These are phyloP conservation scores for Phasia obesa DNA, from an alignment of 2,888 invertebrate genomes.

Conservation along the genomic window DNA sequence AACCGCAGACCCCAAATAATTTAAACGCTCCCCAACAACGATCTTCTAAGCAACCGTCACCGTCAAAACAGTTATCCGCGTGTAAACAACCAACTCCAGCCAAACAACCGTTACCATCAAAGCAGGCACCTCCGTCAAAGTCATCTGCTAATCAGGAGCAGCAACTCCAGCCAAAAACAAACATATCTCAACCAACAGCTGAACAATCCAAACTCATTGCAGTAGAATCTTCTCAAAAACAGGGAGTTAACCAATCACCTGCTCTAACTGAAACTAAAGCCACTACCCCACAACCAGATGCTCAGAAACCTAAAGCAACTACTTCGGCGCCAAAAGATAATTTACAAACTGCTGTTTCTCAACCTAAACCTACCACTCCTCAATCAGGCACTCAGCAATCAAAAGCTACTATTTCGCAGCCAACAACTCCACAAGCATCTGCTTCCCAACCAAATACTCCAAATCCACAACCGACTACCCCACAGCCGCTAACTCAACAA, in stretches of 20 bases:
- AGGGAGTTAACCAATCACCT: background rate
- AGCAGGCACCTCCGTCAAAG: conserved; percentile 30
- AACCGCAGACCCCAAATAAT: background rate
- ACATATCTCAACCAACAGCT: conserved; percentile 59
- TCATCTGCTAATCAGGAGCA: conserved; percentile 1
- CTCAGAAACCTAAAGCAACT: background rate
- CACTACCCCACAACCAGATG: background rate
- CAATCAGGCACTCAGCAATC: conserved; percentile 5
- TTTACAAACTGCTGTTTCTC: background rate
- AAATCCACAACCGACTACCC: conserved; percentile 3
- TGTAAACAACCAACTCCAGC: conserved; percentile 63
- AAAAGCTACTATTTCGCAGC: background rate
- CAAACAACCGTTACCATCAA: conserved; percentile 63
- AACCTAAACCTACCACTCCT: background rate
- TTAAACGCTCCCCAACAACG: conserved; percentile 42
- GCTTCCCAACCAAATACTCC: background rate
- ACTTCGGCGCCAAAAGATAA: background rate
- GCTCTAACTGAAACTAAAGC: background rate
- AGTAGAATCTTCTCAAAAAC: background rate
- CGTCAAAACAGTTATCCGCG: conserved; percentile 44
- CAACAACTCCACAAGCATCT: background rate
- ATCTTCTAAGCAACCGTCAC: conserved; percentile 46
- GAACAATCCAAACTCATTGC: conserved; percentile 23
- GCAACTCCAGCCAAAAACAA: conserved; percentile 3
- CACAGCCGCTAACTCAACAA: background rate